These are phyloP conservation scores for Heliconius ismenius DNA, from an alignment of 2,888 invertebrate genomes.

Conservation along the genomic window DNA sequence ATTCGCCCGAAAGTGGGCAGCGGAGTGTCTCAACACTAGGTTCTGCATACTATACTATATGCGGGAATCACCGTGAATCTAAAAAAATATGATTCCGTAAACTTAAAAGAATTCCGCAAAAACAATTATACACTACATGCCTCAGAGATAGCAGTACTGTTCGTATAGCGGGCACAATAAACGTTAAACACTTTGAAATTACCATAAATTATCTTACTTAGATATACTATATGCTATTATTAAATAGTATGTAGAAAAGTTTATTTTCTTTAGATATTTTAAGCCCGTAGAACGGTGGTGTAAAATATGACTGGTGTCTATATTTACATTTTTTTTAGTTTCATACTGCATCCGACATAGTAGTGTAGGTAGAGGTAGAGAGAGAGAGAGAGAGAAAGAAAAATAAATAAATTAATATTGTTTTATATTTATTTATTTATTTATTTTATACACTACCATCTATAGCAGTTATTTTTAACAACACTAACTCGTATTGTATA, in stretches of 20 bases:
- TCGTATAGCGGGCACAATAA: conserved; percentile 38
- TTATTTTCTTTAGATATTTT: neutral
- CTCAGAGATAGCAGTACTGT: conserved; percentile 38
- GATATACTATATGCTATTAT: neutral
- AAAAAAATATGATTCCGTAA: neutral
- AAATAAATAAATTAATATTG: too few relatives aligned
- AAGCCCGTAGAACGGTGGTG: too few relatives aligned
- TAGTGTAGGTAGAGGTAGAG: neutral
- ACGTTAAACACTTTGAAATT: conserved; percentile 37
- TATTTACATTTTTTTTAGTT: neutral
- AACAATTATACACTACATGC: neutral
- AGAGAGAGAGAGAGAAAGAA: too few relatives aligned
- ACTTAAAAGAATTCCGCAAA: conserved; percentile 6
- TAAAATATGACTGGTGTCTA: too few relatives aligned
- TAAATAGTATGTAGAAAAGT: conserved; percentile 16
- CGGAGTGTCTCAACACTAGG: neutral
- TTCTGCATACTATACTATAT: neutral
- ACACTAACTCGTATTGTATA: neutral
- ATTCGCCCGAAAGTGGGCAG: too few relatives aligned
- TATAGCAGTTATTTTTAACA: neutral
- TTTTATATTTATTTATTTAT: too few relatives aligned
- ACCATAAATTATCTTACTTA: conserved; percentile 39
- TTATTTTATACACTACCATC: too few relatives aligned
- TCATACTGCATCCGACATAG: neutral
- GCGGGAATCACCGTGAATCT: neutral